Evolutionary conservation across 2,888 invertebrate species (phyloP), one percentile per base, ranked within the genome.

Genomic region (Hydropsyche betteni): DNA sequence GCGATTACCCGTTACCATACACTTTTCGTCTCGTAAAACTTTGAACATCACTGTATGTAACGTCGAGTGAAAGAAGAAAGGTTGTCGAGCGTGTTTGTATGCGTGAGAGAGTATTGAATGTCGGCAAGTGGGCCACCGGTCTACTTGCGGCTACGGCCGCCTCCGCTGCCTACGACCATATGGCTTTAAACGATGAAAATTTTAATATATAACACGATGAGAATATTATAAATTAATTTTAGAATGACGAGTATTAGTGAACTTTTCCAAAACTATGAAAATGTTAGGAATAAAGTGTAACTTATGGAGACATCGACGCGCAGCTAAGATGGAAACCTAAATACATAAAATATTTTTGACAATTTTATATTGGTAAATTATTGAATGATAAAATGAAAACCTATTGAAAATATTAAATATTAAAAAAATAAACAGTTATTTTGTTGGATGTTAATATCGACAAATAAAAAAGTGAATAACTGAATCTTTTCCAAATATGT

Each of bases 71-170:
- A 75, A 75, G 75, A 75, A 75, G 75, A 75, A 75, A 75, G 71
- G 75, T 70, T 10, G 55, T 36, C 14, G 36, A 14, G 69, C 44
- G 50, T 44, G 69, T 69, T 69, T 14, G 55, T 55, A 34, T 64
- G 64, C 34, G 64, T 64, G 58, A 72, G 72, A 72, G 72, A 72
- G 72, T 72, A 72, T 72, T 58, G 61, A 72, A 72, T 75, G 64
- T 71, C 70, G 68, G 75, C 71, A 75, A 75, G 75, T 75, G 75
- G 75, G 75, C 44, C 75, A 75, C 52, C 71, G 75, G 68, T 71
- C 75, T 72, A 75, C 75, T 75, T 75, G 75, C 38, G 58, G 61
- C 16, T 36, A 38, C 58, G 52, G 44, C n/a, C 51, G 70, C 53
- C 24, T 64, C 58, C 24, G 24, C 58, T 58, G 58, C 58, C 58